Base-by-base conservation (phyloP, 2,888 invertebrate species). In the Andrena chrysosceles region DNA sequence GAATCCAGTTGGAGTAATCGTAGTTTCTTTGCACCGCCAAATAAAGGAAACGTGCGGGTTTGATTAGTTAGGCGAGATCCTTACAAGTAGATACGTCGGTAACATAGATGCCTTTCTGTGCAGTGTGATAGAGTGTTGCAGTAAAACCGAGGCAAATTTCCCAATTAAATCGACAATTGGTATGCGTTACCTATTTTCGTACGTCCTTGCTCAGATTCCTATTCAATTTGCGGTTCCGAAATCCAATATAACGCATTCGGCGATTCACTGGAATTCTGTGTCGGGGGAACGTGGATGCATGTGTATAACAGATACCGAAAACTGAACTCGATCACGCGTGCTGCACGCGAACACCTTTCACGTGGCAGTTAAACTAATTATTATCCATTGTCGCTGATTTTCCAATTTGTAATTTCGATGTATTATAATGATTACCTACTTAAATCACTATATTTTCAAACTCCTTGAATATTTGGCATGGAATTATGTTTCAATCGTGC, bases 41-140 rank as follows among this genome's bases (percentile, higher is more conserved):
- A 52, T 62, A 16, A 75, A 52, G 16, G 1, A 62, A 16, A 64
- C 20, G 2, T n/a, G 10, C 2, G 23, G 23, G 23, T 33, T 60
- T 49, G 10, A 7, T 49, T 16, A 26, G 23, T 26, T 23, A 13
- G 4, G n/a, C 7, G 10, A 42, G 10, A 20, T 42, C 2, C 2
- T 56, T 66, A 56, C 7, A 8, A 56, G 26, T 66, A 56, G 5
- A 63, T 20, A 56, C 31, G 59, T 52, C n/a, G 48, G 48, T 69
- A 60, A 60, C 33, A 29, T 20, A 16, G 33, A 69, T 35, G 13
- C 33, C 49, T n/a, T 13, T 13, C 16, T 56, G 26, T 56, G 26
- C 52, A 52, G 20, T 26, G 10, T 56, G 23, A 56, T 56, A 1
- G 4, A 56, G n/a, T 8, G 10, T 63, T 35, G 13, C 33, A n/a